Percentiles rank a stretch among this genome's conserved stretches.
phyloP scores from a whole-genome alignment of 35 echinoderm and acorn worm genomes.

The Hemicentrotus pulcherrimus region DNA sequence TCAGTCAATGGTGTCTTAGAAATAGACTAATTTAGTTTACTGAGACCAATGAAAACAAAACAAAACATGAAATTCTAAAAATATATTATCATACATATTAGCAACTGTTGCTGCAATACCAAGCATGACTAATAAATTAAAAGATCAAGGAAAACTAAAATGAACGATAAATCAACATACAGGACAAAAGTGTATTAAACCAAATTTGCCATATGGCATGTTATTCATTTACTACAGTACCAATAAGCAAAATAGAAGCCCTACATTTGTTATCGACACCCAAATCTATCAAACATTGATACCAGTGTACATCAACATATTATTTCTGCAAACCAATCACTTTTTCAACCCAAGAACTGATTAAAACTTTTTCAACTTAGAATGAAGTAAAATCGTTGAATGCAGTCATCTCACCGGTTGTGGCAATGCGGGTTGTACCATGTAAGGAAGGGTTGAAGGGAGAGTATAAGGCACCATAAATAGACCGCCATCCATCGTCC shows the following conservation, averaged over 20 bases:
- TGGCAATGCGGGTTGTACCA: slow-evolving; percentile 27
- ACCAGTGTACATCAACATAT: background rate
- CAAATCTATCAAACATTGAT: background rate
- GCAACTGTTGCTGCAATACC: no score
- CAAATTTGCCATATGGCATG: background rate
- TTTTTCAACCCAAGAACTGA: background rate
- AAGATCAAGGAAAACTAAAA: background rate
- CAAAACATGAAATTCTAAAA: background rate
- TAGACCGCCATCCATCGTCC: slow-evolving; percentile 11
- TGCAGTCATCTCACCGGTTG: slow-evolving; percentile 22
- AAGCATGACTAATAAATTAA: no score
- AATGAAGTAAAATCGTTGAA: background rate
- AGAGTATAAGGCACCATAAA: slow-evolving; percentile 47
- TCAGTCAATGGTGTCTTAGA: background rate
- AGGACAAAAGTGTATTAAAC: background rate
- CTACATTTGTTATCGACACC: background rate
- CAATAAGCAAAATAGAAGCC: background rate
- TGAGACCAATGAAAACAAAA: background rate
- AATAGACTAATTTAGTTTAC: background rate
- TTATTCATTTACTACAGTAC: background rate
- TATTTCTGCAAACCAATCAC: background rate
- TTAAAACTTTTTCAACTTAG: background rate
- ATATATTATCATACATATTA: background rate
- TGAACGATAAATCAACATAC: background rate
- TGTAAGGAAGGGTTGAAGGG: background rate